phyloP scores from a whole-genome alignment of 2,113 vertebrate species.

The Morone chrysops region DNA sequence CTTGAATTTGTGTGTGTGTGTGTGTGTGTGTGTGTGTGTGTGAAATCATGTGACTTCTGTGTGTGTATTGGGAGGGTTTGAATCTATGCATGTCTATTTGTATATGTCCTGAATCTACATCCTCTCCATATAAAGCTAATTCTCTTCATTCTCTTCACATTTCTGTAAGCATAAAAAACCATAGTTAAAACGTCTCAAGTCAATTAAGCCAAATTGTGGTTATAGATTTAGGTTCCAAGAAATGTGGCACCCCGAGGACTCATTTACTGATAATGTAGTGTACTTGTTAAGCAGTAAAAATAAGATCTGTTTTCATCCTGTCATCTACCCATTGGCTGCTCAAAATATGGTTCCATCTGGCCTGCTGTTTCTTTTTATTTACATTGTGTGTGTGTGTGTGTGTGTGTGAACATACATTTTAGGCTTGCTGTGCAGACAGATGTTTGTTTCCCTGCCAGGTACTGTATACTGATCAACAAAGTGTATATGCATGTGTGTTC shows the following conservation, averaged over 20 bases:
- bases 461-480: conserved; percentile 1
- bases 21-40: background rate
- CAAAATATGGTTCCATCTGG: conserved; percentile 59
- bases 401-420: conserved; percentile 26
- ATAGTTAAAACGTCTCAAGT: conserved; percentile 47
- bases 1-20: conserved; percentile 14
- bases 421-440: conserved; percentile 23
- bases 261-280: conserved; percentile 42
- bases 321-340: conserved; percentile 48
- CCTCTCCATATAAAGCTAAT: conserved; percentile 13
- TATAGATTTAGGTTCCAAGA: conserved; percentile 55
- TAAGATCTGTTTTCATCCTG: conserved; percentile 24
- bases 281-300: conserved; percentile 53
- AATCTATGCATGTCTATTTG: background rate
- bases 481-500: background rate
- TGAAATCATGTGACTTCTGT: background rate
- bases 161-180: conserved; percentile 48
- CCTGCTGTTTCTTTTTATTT: conserved; percentile 23
- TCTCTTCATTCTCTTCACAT: conserved; percentile 24
- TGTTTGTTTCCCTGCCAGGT: conserved; percentile 24
- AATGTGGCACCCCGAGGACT: conserved; percentile 41
- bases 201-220: conserved; percentile 55
- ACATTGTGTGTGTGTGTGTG: background rate
- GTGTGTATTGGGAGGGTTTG: background rate
- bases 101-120: background rate